Evolutionary conservation across 2,888 invertebrate genomes (phyloP), one percentile per base, ranked within the genome.

Genomic region (Yponomeuta sedellus): DNA sequence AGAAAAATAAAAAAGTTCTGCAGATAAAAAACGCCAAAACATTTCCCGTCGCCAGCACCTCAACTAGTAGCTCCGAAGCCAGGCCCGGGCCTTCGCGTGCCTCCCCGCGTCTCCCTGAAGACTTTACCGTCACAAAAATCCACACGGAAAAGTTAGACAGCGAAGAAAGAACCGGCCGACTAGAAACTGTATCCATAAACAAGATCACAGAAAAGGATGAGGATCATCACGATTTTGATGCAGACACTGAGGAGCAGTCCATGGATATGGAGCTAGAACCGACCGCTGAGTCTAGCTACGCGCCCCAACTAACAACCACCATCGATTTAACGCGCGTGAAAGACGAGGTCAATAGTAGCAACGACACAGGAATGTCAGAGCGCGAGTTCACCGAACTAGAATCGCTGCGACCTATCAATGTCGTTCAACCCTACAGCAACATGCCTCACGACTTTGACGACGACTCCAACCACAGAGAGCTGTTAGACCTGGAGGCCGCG

Each of bases 1-100:
- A 85, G 71, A 92, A 91, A 72, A 78, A 84, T 67, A 91, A 89
- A 70, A 91, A 90, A 74, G 74, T 89, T 66, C 77, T 92, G 68
- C 84, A 89, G 69, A 91, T 91, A 64, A 91, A 88, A 69, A 90
- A 90, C 74, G 76, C 80, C 6, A 89, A 85, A 71, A 57, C 70
- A 2, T 71, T 73, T 64, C 66, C 73, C 59, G 65, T 69, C 61
- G 67, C 63, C 5, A 70, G 66, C 66, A 69, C 67, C 52, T 68
- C 69, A 57, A 69, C 73, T 11, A 72, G 65, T 57, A 67, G 65
- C 64, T 78, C 78, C 22, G 69, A 68, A 64, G 82, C 57, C 10
- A 57, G 81, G 61, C 77, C 80, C 3, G 69, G 72, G 66, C 77
- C 88, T 5, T 81, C 85, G 20, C 83, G 87, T 22, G 85, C 88